A percentile compares a stretch with the other conserved stretches of the same genome.
These are phyloP conservation scores for Caenorhabditis sp. DNA, from an alignment of 2,888 invertebrate species.

Conservation along the genomic window DNA sequence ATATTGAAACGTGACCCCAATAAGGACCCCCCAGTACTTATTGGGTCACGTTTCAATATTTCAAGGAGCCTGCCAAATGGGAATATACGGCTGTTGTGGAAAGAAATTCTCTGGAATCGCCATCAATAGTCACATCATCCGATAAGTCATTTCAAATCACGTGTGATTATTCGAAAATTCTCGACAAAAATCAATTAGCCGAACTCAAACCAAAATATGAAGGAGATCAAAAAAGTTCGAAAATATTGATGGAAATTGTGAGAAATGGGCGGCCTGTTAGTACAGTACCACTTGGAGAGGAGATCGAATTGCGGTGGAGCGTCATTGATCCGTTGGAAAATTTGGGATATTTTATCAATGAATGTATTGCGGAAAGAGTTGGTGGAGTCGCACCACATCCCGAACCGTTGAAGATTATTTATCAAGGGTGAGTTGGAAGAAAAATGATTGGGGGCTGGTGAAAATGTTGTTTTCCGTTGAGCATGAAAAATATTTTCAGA, in stretches of 20 bases:
- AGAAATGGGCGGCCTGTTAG: slow-evolving; percentile 59
- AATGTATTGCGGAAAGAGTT: slow-evolving; percentile 67
- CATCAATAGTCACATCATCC: slow-evolving; percentile 64
- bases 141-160: slow-evolving; percentile 69
- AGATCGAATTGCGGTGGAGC: slow-evolving; percentile 61
- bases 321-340: slow-evolving; percentile 37
- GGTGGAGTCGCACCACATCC: slow-evolving; percentile 65
- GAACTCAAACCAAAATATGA: slow-evolving; percentile 33
- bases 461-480: no score
- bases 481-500: slow-evolving; percentile 58
- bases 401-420: slow-evolving; percentile 64
- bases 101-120: slow-evolving; percentile 60
- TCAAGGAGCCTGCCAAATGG: slow-evolving; percentile 61
- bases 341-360: slow-evolving; percentile 66
- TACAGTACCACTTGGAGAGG: slow-evolving; percentile 62
- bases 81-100: slow-evolving; percentile 68
- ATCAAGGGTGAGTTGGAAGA: slow-evolving; percentile 60
- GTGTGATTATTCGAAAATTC: slow-evolving; percentile 65
- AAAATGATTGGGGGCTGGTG: no score
- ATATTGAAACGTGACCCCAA: no score
- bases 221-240: slow-evolving; percentile 43
- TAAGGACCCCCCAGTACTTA: no score
- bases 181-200: slow-evolving; percentile 38
- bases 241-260: slow-evolving; percentile 63
- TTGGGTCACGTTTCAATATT: no score